Evolutionary conservation across 2,888 invertebrate species (phyloP), one percentile per base, ranked within the genome.

Genomic region (Heliconius cydno): DNA sequence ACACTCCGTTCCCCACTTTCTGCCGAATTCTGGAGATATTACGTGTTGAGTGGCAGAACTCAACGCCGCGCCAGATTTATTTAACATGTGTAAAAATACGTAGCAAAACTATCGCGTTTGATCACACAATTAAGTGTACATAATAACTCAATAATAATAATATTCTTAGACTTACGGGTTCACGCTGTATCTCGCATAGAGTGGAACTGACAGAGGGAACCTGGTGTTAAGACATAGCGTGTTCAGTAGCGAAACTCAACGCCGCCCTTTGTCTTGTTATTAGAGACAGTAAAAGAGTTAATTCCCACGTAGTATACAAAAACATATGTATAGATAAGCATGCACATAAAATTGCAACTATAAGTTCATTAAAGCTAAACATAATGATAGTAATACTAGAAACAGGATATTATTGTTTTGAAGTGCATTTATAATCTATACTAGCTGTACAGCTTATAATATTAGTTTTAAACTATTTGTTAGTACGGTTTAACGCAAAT

Each of bases 391-490:
- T 57, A 57, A 60, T 28, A 13, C 7, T 15, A 28, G 65, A 65
- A 65, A 65, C 65, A 65, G 65, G 65, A 65, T 65, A 65, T 65
- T 65, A 30, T 65, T 65, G 65, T 65, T 65, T 60, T 30, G 28
- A 28, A 65, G 65, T 28, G 28, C 28, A 30, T 65, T 28, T 65
- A 65, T 65, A 25, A 25, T 28, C 13, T 65, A 65, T 28, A 30
- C 60, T 60, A n/a, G 60, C 10, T 60, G 10, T 52, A 15, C 2
- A 41, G 1, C 41, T 19, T 52, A 52, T 52, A 52, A 52, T 52
- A 52, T 52, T 52, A 0, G 52, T 9, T 52, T 60, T 60, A 60
- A n/a, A 12, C 10, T 60, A n/a, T n/a, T 10, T 60, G 4, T 60
- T 60, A 3, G 60, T 60, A 2, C 60, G 52, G 7, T 52, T 52